A percentile compares a stretch with the other conserved stretches of the same genome.
phyloP scores from a whole-genome alignment of 2,888 invertebrate species.

The Drosophila anceps region DNA sequence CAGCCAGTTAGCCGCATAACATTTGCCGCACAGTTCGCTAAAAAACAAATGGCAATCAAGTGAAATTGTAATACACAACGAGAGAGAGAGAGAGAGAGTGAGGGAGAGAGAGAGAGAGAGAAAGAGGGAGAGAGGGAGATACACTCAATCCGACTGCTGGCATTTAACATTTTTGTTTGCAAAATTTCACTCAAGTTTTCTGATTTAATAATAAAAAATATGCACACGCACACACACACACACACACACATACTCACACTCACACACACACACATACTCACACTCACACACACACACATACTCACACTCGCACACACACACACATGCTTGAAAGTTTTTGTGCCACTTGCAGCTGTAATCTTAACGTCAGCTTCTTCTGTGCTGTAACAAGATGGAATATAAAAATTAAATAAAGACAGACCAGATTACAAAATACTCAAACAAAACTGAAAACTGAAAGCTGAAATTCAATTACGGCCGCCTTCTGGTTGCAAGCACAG shows the following conservation, averaged over 20 bases:
- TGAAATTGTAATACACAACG: slow-evolving; percentile 70
- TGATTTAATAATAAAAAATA: slow-evolving; percentile 77
- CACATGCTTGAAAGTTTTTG: slow-evolving; percentile 18
- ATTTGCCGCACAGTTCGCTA: slow-evolving; percentile 71
- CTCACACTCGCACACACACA: background rate
- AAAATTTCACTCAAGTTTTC: slow-evolving; percentile 77
- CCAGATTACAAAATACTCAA: slow-evolving; percentile 63
- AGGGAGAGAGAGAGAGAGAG: background rate
- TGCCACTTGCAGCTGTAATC: slow-evolving; percentile 66
- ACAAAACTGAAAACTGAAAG: slow-evolving; percentile 47
- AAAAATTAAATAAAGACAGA: slow-evolving; percentile 71
- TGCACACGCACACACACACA: slow-evolving; percentile 8
- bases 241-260: too few relatives aligned
- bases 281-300: background rate
- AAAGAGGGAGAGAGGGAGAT: background rate
- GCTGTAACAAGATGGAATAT: slow-evolving; percentile 32
- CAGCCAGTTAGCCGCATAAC: slow-evolving; percentile 75
- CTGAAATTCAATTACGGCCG: slow-evolving; percentile 55
- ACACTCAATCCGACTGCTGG: slow-evolving; percentile 22
- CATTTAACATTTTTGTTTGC: slow-evolving; percentile 55
- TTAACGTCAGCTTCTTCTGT: slow-evolving; percentile 30
- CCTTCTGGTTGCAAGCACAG: slow-evolving; percentile 24
- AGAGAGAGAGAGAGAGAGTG: background rate
- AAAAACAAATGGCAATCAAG: slow-evolving; percentile 77
- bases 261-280: too few relatives aligned